Conservation (phyloP, 2,888 invertebrate genomes). For the Heteromurus nitidus region DNA sequence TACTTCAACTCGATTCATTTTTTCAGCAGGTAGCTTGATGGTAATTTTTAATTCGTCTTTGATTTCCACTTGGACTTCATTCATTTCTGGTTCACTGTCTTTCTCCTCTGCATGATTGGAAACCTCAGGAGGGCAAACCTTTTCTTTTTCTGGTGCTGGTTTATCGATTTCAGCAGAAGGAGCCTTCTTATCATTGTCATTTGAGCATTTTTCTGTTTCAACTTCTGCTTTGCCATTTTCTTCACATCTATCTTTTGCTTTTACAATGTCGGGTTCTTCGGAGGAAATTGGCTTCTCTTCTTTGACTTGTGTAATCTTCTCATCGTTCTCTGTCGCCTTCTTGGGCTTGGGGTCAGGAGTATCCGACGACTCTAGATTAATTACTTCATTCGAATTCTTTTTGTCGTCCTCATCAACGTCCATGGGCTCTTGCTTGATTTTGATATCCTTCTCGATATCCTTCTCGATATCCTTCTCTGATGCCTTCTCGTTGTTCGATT, state of each 20-base stretch:
- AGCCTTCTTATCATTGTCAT: background rate
- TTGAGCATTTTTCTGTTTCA: background rate
- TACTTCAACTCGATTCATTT: slow-evolving; percentile 71
- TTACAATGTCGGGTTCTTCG: background rate
- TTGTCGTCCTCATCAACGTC: slow-evolving; percentile 33
- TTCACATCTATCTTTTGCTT: background rate
- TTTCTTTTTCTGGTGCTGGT: background rate
- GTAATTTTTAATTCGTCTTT: slow-evolving; percentile 73
- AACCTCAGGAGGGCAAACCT: background rate
- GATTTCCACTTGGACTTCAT: slow-evolving; percentile 72
- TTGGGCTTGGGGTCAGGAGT: too few relatives aligned
- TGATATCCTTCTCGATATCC: too few relatives aligned
- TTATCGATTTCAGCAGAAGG: background rate
- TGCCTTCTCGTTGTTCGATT: background rate
- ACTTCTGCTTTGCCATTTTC: background rate
- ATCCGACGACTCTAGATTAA: too few relatives aligned
- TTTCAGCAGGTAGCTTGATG: slow-evolving; percentile 71
- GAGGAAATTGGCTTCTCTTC: slow-evolving; percentile 16
- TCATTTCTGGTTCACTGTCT: slow-evolving; percentile 59
- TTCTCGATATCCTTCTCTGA: too few relatives aligned
- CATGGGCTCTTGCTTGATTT: slow-evolving; percentile 54
- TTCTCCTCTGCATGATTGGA: background rate
- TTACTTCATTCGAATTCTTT: slow-evolving; percentile 43
- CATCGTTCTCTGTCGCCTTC: slow-evolving; percentile 68
- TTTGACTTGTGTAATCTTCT: background rate